Evolutionary conservation across 2,797 vertebrate genomes (phyloP).

Genomic region (Serranus cabrilla): DNA sequence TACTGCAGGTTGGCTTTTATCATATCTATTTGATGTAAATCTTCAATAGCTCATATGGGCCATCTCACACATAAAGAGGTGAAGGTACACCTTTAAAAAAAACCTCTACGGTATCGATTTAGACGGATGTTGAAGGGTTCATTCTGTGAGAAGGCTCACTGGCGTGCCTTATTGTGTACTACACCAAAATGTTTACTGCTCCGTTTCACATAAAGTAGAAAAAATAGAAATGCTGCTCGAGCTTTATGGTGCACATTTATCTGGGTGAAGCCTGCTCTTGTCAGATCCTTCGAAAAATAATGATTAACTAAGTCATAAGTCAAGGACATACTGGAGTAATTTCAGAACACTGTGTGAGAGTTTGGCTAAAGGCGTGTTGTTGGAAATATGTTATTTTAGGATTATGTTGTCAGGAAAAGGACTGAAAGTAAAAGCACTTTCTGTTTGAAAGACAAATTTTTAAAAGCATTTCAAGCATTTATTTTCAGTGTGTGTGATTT

Average conservation of each 20-base stretch:
- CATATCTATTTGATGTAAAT: constrained; percentile 78
- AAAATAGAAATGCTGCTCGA: constrained; percentile 3
- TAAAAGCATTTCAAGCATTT: too few relatives aligned
- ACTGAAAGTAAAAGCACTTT: too few relatives aligned
- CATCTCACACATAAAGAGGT: constrained; percentile 76
- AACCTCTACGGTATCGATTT: constrained; percentile 10
- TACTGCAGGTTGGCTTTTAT: constrained; percentile 43
- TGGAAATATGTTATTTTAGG: too few relatives aligned
- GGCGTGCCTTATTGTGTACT: constrained; percentile 79
- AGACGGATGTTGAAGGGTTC: constrained; percentile 72
- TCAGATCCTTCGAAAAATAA: constrained; percentile 23
- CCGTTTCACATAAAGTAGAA: constrained; percentile 52
- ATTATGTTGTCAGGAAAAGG: too few relatives aligned
- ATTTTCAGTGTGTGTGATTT: too few relatives aligned
- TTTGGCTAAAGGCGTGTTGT: too few relatives aligned
- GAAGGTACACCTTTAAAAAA: constrained; percentile 58
- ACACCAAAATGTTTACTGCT: constrained; percentile 86
- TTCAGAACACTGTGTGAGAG: too few relatives aligned
- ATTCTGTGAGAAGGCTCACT: constrained; percentile 29
- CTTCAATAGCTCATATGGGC: constrained; percentile 79
- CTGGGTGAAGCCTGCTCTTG: too few relatives aligned
- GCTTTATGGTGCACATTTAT: constrained; percentile 63
- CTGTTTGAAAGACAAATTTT: too few relatives aligned
- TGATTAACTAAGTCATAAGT: constrained; percentile 63
- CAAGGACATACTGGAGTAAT: too few relatives aligned